Evolutionary conservation across 2,113 vertebrate genomes (phyloP).

Genomic region (Sclerurus mexicanus): DNA sequence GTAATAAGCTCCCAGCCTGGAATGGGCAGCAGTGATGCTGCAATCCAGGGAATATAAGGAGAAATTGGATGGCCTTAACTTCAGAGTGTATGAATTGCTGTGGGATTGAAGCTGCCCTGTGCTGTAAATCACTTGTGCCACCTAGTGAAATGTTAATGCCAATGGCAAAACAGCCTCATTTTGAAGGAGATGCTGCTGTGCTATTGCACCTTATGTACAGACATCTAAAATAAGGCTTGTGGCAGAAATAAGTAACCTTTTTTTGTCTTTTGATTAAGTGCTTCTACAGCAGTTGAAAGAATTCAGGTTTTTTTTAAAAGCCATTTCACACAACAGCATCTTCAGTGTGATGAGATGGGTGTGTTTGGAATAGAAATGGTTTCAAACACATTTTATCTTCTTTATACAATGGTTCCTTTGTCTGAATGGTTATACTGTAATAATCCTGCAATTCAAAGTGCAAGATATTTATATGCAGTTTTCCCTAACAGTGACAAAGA

Average conservation of each 20-base stretch:
- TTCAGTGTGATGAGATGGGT: not conserved
- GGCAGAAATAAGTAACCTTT: not conserved
- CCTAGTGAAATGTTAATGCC: constrained; percentile 19
- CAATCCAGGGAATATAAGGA: not conserved
- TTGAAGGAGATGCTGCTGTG: not conserved
- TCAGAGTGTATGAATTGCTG: not conserved
- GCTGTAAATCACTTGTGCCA: constrained; percentile 47
- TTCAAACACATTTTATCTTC: not conserved
- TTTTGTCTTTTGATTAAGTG: not conserved
- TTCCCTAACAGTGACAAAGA: constrained; percentile 86
- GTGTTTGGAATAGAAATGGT: not conserved
- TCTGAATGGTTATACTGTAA: not conserved
- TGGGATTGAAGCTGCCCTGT: not conserved
- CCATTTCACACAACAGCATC: not conserved
- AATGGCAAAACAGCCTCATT: not conserved
- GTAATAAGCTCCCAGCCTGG: not conserved
- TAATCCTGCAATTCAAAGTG: not conserved
- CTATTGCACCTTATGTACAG: not conserved
- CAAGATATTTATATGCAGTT: not conserved
- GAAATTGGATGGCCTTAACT: not conserved
- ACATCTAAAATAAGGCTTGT: not conserved
- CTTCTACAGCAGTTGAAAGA: not conserved
- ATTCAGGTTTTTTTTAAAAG: not conserved
- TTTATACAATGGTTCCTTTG: not conserved
- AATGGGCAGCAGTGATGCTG: not conserved